Evolutionary conservation across 2,888 invertebrate species (phyloP).

Genomic region (Cactoblastis cactorum): DNA sequence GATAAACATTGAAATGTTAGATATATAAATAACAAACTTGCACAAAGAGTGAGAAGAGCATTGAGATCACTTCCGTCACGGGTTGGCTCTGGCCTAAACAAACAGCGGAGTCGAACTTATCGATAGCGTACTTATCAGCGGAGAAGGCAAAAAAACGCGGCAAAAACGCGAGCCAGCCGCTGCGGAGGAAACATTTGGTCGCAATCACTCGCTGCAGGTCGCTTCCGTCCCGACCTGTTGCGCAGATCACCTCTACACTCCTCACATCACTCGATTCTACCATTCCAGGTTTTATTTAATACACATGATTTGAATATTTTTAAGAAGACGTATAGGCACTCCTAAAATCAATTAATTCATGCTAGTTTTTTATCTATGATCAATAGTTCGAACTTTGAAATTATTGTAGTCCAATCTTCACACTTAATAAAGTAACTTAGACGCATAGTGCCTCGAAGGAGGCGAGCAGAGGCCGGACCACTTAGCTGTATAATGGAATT

Average conservation of each 20-base stretch:
- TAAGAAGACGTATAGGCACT: too few species aligned
- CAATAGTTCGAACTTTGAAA: too few species aligned
- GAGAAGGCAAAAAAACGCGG: conserved; percentile 60
- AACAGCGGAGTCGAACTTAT: conserved; percentile 66
- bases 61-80: conserved; percentile 63
- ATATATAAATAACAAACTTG: neutral
- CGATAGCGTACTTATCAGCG: conserved; percentile 75
- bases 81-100: conserved; percentile 68
- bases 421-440: neutral
- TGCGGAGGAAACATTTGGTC: conserved; percentile 76
- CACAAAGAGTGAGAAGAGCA: conserved; percentile 11
- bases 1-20: neutral
- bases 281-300: neutral
- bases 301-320: too few species aligned
- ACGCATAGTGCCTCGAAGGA: conserved; percentile 26
- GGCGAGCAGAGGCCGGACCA: conserved; percentile 47
- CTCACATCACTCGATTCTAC: conserved; percentile 5
- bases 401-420: neutral
- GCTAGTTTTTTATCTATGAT: too few species aligned
- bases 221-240: conserved; percentile 79
- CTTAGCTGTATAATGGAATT: conserved; percentile 73
- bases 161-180: conserved; percentile 69
- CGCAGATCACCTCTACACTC: conserved; percentile 58
- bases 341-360: too few species aligned
- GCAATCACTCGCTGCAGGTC: conserved; percentile 76